Base-by-base conservation (phyloP, 1,140 invertebrate genomes). In the Penaeus vannamei region DNA sequence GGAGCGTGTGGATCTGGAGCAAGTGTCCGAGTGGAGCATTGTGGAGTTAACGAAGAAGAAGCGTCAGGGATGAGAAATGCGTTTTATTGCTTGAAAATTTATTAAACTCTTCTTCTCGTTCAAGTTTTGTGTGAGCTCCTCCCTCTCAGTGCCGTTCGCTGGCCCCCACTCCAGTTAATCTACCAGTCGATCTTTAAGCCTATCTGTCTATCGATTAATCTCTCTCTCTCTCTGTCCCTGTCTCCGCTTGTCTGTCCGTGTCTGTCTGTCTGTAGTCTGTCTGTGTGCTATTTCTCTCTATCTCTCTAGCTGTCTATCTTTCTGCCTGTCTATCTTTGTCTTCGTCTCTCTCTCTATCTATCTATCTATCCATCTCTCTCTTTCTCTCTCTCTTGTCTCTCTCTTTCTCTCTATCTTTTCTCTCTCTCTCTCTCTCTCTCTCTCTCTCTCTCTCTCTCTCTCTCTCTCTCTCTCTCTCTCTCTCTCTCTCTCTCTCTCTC, bases 401-500 rank as follows among this genome's bases (percentile, higher is more conserved):
- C 17, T 46, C 26, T n/a, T 46, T 46, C 4, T 81, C 79, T 20
- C 17, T 81, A 7, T 7, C 76, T 32, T 79, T 0, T 29, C 22
- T 79, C 0, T 26, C 59, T 29, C 1, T 66, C 61, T 5, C 61
- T 66, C 36, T 66, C 20, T n/a, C 60, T 36, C 0, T 32, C 32
- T 60, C 10, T 26, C n/a, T 46, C 0, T 32, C 77, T 66, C 64
- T 60, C 46, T 42, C n/a, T 17, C 42, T 32, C 29, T 22, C 59
- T 22, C 23, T 62, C 81, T 61, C n/a, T 62, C 59, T 32, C 46
- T 29, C 19, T 83, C 59, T 61, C 60, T 60, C 46, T 61, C 20
- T 69, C 83, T 84, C 83, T 42, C 20, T 32, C 83, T 46, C 17
- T 32, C 42, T 26, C 83, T 66, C 83, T 23, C 69, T 72, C 32